A percentile compares a stretch with the other conserved stretches of the same genome.
Evolutionary conservation across 1,140 invertebrate species (phyloP).

Genomic region (Reticulitermes speratus): DNA sequence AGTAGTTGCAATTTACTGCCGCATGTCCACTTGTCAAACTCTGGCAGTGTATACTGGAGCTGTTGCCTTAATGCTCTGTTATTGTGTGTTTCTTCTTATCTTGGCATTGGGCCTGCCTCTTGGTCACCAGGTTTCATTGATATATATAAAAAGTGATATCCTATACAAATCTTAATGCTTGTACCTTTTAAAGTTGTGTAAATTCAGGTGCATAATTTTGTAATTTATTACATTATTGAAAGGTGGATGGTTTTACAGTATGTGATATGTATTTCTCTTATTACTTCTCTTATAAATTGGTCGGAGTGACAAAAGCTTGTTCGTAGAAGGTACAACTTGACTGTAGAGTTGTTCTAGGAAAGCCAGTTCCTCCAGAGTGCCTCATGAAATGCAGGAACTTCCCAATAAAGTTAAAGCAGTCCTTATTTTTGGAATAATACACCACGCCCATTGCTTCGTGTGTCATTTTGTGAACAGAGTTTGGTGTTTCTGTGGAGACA

Average conservation of each 20-base stretch:
- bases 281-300: too few species aligned
- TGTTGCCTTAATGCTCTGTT: too few species aligned
- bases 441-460: background rate
- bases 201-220: background rate
- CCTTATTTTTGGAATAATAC: slow-evolving; percentile 14
- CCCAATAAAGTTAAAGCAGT: background rate
- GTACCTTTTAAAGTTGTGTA: background rate
- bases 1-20: too few species aligned
- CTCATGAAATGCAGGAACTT: slow-evolving; percentile 8
- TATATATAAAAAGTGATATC: too few species aligned
- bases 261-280: too few species aligned
- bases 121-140: too few species aligned
- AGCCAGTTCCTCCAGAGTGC: slow-evolving; percentile 7
- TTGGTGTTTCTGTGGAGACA: background rate
- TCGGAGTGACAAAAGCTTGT: background rate
- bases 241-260: too few species aligned
- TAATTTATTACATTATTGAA: background rate
- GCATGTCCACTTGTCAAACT: too few species aligned
- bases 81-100: too few species aligned
- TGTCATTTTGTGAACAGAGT: background rate
- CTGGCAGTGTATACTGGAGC: too few species aligned
- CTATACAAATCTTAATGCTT: too few species aligned
- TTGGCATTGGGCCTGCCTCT: too few species aligned
- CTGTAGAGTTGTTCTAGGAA: background rate
- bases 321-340: background rate